Evolutionary conservation across 2,888 invertebrate species (phyloP).

Genomic region (Diaprepes abbreviatus): DNA sequence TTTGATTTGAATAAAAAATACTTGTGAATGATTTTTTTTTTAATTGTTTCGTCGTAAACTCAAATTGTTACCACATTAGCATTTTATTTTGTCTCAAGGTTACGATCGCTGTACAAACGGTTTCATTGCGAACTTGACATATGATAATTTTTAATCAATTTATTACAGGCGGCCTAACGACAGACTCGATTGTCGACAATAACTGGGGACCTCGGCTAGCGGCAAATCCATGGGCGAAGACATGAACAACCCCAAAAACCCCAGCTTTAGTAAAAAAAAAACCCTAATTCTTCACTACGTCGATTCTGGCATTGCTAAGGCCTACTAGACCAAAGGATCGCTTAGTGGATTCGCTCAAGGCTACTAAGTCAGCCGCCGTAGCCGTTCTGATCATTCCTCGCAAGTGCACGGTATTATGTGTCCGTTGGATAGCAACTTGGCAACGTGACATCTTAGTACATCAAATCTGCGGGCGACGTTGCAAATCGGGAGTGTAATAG

Average conservation of each 20-base stretch:
- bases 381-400: conserved; percentile 63
- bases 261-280: conserved; percentile 50
- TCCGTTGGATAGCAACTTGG: conserved; percentile 37
- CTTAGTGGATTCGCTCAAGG: conserved; percentile 28
- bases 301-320: conserved; percentile 50
- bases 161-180: conserved; percentile 59
- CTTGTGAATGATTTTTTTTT: too few relatives aligned
- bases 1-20: too few relatives aligned
- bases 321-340: conserved; percentile 36
- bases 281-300: conserved; percentile 37
- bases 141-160: too few relatives aligned
- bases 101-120: too few relatives aligned
- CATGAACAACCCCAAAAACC: conserved; percentile 6
- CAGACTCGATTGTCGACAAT: conserved; percentile 63
- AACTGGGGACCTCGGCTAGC: conserved; percentile 56
- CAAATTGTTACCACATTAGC: too few relatives aligned
- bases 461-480: conserved; percentile 30
- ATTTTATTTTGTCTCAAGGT: too few relatives aligned
- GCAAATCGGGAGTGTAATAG: conserved; percentile 37
- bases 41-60: too few relatives aligned
- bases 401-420: conserved; percentile 57
- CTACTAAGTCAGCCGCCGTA: conserved; percentile 50
- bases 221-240: conserved; percentile 14
- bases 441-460: conserved; percentile 37
- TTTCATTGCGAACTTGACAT: too few relatives aligned